phyloP scores from a whole-genome alignment of 2,113 vertebrate genomes.

The Scalopus aquaticus region DNA sequence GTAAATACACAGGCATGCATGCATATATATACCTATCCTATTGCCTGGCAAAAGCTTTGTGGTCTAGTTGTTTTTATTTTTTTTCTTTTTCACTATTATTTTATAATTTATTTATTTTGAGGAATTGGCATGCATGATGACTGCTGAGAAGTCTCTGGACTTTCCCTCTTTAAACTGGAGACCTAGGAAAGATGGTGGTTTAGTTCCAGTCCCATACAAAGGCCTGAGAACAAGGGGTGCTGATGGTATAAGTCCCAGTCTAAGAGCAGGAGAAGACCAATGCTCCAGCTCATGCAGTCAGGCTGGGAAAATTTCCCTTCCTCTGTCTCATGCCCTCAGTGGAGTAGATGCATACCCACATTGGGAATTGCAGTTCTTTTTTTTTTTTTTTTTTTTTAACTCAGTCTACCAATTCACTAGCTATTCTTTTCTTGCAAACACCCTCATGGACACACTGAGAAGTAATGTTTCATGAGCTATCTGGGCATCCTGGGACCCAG shows the following conservation, averaged over 20 bases:
- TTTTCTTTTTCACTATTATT: neutral
- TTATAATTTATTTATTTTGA: neutral
- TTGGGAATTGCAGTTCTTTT: neutral
- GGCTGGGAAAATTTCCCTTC: neutral
- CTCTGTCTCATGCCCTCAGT: neutral
- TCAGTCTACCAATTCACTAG: neutral
- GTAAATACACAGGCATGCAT: too few relatives aligned
- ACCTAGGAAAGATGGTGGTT: rapidly evolving
- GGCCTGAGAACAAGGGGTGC: neutral
- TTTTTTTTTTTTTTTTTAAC: neutral
- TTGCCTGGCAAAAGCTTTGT: neutral
- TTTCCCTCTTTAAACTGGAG: neutral
- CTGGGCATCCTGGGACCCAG: neutral
- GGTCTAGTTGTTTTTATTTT: neutral
- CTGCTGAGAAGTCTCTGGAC: neutral
- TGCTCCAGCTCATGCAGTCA: neutral
- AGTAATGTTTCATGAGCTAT: neutral
- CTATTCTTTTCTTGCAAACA: neutral
- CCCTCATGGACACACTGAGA: neutral
- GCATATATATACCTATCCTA: neutral
- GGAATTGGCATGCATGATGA: neutral
- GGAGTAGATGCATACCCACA: neutral
- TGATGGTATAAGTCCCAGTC: neutral
- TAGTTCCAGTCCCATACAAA: neutral
- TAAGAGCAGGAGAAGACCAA: neutral